Base-by-base conservation (phyloP, 2,113 vertebrate genomes). In the Progne subis region DNA sequence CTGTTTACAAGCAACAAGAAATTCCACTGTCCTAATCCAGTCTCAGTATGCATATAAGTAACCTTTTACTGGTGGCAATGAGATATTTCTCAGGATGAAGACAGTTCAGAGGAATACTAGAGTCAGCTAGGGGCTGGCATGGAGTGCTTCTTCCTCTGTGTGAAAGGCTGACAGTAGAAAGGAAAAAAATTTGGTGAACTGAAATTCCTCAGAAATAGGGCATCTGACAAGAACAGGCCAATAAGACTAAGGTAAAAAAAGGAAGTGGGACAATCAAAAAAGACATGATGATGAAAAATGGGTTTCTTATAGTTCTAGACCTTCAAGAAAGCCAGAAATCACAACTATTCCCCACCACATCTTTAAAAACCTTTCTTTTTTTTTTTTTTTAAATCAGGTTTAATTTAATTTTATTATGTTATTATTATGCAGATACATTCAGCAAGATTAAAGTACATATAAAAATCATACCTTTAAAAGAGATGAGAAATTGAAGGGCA, bases 311-410 rank as follows among this genome's bases (percentile, higher is more conserved):
- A 96, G 63, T 64, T 64, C 56, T 83, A 88, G 84, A 97, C 94
- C 96, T 94, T 97, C 96, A 39, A 80, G 74, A 96, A 97, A 97
- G 67, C 39, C 87, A 96, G 94, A 89, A 95, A 95, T 61, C 78
- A 96, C 64, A 95, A 94, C 98, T 98, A 97, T 96, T 97, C 97
- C 95, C 97, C 97, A 98, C 95, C 94, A 96, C 44, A 93, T 81
- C 71, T 98, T 98, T 98, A 98, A 97, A 96, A 74, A 92, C 37
- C n/a, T 92, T 37, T 23, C 96, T 95, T 96, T 96, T 67, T 32
- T 7, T 37, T 23, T 96, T 95, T 96, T 96, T 67, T 32, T 7
- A 61, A 94, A 82, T 60, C 41, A 55, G 12, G 80, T 98, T 98
- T 97, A 98, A 94, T 90, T 97, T 97, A 93, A 91, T 94, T 86